These are phyloP conservation scores for Orius insidiosus DNA, from an alignment of 1,140 invertebrate genomes.

Conservation along the genomic window DNA sequence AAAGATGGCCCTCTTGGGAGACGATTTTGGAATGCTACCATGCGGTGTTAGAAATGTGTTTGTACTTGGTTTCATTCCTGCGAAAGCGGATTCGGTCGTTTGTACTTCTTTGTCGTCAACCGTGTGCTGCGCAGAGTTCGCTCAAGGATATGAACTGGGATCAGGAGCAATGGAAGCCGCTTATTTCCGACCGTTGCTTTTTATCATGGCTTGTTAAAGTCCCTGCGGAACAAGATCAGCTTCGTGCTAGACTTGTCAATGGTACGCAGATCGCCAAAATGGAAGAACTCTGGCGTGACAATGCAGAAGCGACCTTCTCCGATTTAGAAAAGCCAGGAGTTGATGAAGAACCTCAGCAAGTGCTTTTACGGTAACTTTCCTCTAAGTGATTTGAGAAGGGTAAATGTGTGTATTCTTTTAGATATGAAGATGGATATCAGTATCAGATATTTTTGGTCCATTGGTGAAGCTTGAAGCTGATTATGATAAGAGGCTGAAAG, in stretches of 20 bases:
- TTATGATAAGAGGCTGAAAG: slow-evolving; percentile 95
- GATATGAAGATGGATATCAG: slow-evolving; percentile 97
- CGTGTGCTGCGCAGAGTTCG: slow-evolving; percentile 91
- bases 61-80: slow-evolving; percentile 97
- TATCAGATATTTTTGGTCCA: slow-evolving; percentile 98
- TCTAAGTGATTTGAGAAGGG: too few species aligned
- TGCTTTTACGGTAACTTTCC: slow-evolving; percentile 51
- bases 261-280: slow-evolving; percentile 94
- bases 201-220: slow-evolving; percentile 93
- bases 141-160: slow-evolving; percentile 99
- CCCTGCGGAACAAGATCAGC: slow-evolving; percentile 86
- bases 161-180: slow-evolving; percentile 96
- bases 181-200: slow-evolving; percentile 89
- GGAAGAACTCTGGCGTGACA: slow-evolving; percentile 98
- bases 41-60: slow-evolving; percentile 97
- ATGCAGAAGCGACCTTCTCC: slow-evolving; percentile 92
- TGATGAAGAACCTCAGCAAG: slow-evolving; percentile 93
- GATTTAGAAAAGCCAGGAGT: slow-evolving; percentile 95
- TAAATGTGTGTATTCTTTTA: slow-evolving; percentile 22
- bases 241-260: slow-evolving; percentile 85
- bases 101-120: slow-evolving; percentile 92
- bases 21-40: slow-evolving; percentile 95
- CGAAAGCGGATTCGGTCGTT: slow-evolving; percentile 98
- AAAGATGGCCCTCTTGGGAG: slow-evolving; percentile 94
- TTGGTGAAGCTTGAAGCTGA: slow-evolving; percentile 95